These are phyloP conservation scores for Leptestheria dahalacensis DNA, from an alignment of 1,140 invertebrate genomes.

Conservation along the genomic window DNA sequence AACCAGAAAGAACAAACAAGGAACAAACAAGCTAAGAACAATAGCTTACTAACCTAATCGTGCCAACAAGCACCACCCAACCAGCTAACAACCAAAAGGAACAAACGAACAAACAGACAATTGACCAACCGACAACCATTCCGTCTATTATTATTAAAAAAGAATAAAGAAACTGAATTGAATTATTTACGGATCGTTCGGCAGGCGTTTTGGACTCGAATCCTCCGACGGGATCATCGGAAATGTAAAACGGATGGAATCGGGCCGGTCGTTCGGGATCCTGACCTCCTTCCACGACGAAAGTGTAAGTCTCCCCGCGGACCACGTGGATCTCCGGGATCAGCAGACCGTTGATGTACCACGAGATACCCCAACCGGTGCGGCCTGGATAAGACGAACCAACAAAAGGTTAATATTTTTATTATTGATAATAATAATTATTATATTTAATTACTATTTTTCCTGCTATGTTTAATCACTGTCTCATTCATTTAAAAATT, in stretches of 20 bases:
- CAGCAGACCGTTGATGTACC: slow-evolving; percentile 88
- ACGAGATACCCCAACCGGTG: slow-evolving; percentile 82
- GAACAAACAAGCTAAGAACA: too few species aligned
- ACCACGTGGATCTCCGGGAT: slow-evolving; percentile 86
- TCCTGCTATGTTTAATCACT: background rate
- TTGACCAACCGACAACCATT: background rate
- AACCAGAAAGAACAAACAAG: too few species aligned
- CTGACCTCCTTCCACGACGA: slow-evolving; percentile 72
- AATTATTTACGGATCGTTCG: slow-evolving; percentile 50
- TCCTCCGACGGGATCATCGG: slow-evolving; percentile 78
- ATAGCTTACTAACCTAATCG: too few species aligned
- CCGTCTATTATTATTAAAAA: background rate
- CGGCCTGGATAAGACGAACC: slow-evolving; percentile 43
- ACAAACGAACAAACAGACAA: too few species aligned
- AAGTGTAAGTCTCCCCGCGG: slow-evolving; percentile 66
- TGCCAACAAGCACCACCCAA: too few species aligned
- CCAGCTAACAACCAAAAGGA: too few species aligned
- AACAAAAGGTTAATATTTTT: too few species aligned
- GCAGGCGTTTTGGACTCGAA: slow-evolving; percentile 68
- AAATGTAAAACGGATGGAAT: slow-evolving; percentile 91
- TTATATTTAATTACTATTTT: background rate
- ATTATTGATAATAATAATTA: too few species aligned
- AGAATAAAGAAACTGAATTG: background rate
- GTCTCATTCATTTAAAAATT: too few species aligned
- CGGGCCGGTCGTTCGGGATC: slow-evolving; percentile 59